A percentile compares a stretch with the other conserved stretches of the same genome.
phyloP scores from a whole-genome alignment of 2,797 vertebrate genomes.

The Huso huso region DNA sequence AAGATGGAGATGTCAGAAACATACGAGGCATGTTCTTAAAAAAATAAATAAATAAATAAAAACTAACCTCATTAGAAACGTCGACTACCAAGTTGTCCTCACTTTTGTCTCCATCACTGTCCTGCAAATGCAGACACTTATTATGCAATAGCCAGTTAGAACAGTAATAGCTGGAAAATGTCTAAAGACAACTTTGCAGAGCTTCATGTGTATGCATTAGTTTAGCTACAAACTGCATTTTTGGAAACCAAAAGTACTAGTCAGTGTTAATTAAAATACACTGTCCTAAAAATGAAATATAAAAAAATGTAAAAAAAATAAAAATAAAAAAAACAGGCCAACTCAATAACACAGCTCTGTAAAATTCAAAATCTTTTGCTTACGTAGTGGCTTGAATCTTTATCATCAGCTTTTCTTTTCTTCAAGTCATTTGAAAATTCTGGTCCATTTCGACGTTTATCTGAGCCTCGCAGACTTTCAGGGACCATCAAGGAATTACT shows the following conservation, averaged over 20 bases:
- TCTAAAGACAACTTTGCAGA: too few species aligned
- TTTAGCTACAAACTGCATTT: too few species aligned
- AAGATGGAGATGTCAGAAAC: not conserved
- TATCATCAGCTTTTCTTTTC: slow-evolving; percentile 75
- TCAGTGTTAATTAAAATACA: too few species aligned
- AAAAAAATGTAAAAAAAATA: not conserved
- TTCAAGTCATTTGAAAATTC: slow-evolving; percentile 70
- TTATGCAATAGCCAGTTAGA: slow-evolving; percentile 3
- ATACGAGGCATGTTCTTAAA: not conserved
- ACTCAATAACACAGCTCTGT: not conserved
- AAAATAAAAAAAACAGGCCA: not conserved
- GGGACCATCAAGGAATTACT: slow-evolving; percentile 68
- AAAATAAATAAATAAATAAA: not conserved
- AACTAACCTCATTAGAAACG: slow-evolving; percentile 73
- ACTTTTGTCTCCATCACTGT: slow-evolving; percentile 75
- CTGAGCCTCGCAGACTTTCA: slow-evolving; percentile 59
- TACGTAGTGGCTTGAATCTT: slow-evolving; percentile 74
- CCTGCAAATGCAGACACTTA: slow-evolving; percentile 47
- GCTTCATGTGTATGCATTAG: too few species aligned
- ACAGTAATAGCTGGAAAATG: not conserved
- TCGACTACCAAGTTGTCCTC: slow-evolving; percentile 77
- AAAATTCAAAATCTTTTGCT: slow-evolving; percentile 34
- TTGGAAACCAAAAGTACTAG: too few species aligned
- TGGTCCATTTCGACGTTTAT: slow-evolving; percentile 71
- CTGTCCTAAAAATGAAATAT: too few species aligned